phyloP scores from a whole-genome alignment of 2,888 invertebrate genomes.

The Matsumyia berberina region DNA sequence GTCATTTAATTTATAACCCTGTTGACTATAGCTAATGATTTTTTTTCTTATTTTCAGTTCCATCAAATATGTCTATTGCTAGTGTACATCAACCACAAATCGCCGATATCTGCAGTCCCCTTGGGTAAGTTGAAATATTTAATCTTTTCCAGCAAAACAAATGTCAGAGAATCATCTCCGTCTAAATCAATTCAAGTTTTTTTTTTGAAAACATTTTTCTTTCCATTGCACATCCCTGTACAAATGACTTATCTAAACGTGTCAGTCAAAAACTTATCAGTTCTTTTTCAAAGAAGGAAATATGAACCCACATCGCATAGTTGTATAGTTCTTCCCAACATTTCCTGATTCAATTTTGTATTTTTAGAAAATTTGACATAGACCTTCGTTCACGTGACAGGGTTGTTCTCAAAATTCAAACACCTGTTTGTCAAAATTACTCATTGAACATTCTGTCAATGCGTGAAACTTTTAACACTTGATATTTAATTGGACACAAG shows the following conservation, averaged over 20 bases:
- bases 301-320: background rate
- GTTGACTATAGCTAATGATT: conserved; percentile 11
- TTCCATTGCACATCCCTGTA: background rate
- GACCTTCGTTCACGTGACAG: conserved; percentile 17
- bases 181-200: background rate
- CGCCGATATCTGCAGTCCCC: conserved; percentile 83
- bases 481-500: conserved; percentile 11
- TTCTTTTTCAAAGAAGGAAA: background rate
- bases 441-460: too few relatives aligned
- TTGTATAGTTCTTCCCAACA: background rate
- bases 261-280: background rate
- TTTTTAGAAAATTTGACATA: conserved; percentile 12
- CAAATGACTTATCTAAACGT: background rate
- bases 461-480: background rate
- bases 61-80: conserved; percentile 85
- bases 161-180: too few relatives aligned
- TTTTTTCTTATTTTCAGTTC: conserved; percentile 83
- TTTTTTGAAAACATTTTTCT: too few relatives aligned
- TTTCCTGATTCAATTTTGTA: conserved; percentile 16
- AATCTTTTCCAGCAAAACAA: background rate
- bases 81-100: conserved; percentile 86
- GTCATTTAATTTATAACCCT: background rate
- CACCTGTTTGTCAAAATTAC: conserved; percentile 31
- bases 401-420: background rate
- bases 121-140: conserved; percentile 81